phyloP scores from a whole-genome alignment of 1,140 invertebrate genomes.

The Solen grandis region DNA sequence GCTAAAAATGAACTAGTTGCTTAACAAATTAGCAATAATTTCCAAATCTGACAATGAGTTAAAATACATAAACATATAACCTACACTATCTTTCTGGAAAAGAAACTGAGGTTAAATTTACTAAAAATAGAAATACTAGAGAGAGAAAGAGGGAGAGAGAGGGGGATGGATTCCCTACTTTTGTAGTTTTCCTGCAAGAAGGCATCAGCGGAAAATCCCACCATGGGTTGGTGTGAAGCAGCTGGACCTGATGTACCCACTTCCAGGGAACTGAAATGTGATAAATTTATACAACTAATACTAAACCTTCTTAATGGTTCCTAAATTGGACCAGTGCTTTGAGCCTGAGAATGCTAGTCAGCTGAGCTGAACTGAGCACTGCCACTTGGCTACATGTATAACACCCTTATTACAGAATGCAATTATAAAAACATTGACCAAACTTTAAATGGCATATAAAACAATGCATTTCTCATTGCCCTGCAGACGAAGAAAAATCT shows the following conservation, averaged over 20 bases:
- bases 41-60: background rate
- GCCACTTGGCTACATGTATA: background rate
- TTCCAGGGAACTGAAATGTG: slow-evolving; percentile 56
- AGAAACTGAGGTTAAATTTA: background rate
- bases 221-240: slow-evolving; percentile 58
- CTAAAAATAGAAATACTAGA: background rate
- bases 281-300: slow-evolving; percentile 3
- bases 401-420: background rate
- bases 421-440: background rate
- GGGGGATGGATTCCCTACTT: too few relatives aligned
- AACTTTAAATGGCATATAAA: background rate
- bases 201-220: slow-evolving; percentile 60
- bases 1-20: background rate
- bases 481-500: too few relatives aligned
- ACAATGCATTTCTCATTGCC: too few relatives aligned
- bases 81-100: background rate
- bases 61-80: background rate
- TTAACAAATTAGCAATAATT: background rate
- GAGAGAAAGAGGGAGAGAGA: background rate
- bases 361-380: background rate
- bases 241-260: slow-evolving; percentile 23
- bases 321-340: background rate
- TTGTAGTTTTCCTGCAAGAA: slow-evolving; percentile 60
- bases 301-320: too few relatives aligned
- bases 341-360: background rate